Conservation (phyloP, 1,140 invertebrate genomes). For the Oreohelix idahoensis region DNA sequence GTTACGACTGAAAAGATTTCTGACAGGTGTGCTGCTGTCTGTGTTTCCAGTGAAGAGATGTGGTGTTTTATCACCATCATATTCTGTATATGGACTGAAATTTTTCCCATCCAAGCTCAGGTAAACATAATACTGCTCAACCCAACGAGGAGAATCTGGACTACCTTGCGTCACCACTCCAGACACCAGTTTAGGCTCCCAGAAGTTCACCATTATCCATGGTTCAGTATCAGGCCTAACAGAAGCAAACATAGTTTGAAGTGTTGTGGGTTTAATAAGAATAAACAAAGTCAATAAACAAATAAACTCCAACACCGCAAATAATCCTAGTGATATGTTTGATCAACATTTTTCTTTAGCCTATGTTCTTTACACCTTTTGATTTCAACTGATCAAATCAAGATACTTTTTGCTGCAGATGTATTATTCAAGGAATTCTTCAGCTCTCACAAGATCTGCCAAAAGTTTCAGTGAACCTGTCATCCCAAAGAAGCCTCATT, state of each 20-base stretch:
- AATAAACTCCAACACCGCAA: too few species aligned
- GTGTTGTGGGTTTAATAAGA: too few species aligned
- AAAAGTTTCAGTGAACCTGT: too few species aligned
- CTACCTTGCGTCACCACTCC: constrained; percentile 81
- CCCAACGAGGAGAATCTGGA: constrained; percentile 77
- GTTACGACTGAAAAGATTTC: constrained; percentile 56
- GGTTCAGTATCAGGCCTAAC: constrained; percentile 47
- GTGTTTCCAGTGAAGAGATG: constrained; percentile 53
- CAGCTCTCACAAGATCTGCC: too few species aligned
- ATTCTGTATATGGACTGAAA: constrained; percentile 47
- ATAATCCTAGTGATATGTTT: too few species aligned
- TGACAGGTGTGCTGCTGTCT: constrained; percentile 50
- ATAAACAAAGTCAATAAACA: too few species aligned
- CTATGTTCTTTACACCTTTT: too few species aligned
- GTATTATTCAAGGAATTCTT: too few species aligned
- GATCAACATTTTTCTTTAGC: too few species aligned
- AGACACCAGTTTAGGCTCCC: constrained; percentile 80
- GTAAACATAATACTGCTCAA: constrained; percentile 81
- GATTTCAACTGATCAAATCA: too few species aligned
- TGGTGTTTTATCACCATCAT: constrained; percentile 37
- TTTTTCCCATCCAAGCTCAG: constrained; percentile 57
- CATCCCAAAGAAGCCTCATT: too few species aligned
- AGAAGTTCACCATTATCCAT: constrained; percentile 78
- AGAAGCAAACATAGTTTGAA: background rate
- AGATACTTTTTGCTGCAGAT: too few species aligned